Percentiles rank a stretch among this genome's conserved stretches.
Evolutionary conservation across 2,888 invertebrate genomes (phyloP).

Genomic region (Pristionchus mayeri): DNA sequence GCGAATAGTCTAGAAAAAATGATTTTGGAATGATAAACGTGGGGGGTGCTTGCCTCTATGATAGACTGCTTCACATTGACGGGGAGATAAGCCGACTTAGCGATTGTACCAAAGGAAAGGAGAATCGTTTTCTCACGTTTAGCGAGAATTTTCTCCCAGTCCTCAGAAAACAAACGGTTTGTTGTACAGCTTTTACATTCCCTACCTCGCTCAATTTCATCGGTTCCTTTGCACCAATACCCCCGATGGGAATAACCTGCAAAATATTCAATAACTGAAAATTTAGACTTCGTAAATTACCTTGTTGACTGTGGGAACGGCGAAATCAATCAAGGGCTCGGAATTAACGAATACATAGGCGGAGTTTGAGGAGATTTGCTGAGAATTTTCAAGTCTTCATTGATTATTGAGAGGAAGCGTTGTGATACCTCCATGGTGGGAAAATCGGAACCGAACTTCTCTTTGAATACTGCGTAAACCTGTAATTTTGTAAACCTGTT

Average conservation of each 20-base stretch:
- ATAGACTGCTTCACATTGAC: not conserved
- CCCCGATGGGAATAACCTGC: not conserved
- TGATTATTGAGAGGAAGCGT: not conserved
- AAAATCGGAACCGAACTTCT: not conserved
- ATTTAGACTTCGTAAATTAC: not conserved
- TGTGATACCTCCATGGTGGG: not conserved
- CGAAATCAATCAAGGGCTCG: slow-evolving; percentile 25
- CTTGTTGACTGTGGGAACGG: slow-evolving; percentile 3
- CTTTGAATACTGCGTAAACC: not conserved
- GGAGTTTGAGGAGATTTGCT: slow-evolving; percentile 7
- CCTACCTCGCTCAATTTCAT: not conserved
- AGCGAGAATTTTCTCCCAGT: not conserved
- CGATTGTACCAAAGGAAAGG: not conserved
- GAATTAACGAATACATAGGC: slow-evolving; percentile 23
- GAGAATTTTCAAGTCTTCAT: not conserved
- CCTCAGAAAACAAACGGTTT: too few relatives aligned
- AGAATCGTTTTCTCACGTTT: not conserved
- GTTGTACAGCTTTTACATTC: not conserved
- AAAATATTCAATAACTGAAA: too few relatives aligned
- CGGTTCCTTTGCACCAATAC: not conserved
- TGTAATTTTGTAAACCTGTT: not conserved
- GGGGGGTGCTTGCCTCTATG: not conserved
- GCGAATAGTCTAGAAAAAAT: too few relatives aligned
- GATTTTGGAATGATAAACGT: too few relatives aligned
- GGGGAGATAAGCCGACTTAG: not conserved